Base-by-base conservation (phyloP, 2,113 vertebrate genomes). In the Pseudorectes ferrugineus region DNA sequence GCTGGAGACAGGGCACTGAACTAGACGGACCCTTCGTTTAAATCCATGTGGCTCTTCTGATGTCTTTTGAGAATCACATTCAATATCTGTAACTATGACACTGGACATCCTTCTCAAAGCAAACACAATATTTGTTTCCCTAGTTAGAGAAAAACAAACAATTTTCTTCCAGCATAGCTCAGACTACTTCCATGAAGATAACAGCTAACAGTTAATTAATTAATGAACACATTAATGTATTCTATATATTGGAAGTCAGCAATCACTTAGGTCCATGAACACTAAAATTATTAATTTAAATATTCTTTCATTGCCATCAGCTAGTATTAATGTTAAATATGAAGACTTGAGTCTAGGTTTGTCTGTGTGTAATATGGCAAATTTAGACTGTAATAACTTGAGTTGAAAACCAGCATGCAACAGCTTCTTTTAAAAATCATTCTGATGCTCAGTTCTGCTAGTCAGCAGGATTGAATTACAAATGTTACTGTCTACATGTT, bases 391-490 rank as follows among this genome's bases (percentile, higher is more conserved):
- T 49, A 87, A 65, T 81, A 92, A 91, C 52, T 61, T 33, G 15
- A 82, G 43, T 59, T 57, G 48, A 90, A 92, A 93, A 90, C 0
- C 74, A 65, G 76, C 63, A 90, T 35, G 63, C 66, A 96, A 75
- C 54, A 84, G 71, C 80, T 91, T 82, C 83, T 91, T 92, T 85
- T 74, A 62, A 80, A 93, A 94, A 93, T 71, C 18, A 67, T 85
- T 92, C 46, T 42, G 49, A 61, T 61, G 73, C 40, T 96, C 70
- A 71, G 58, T 73, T 79, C 48, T 94, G 77, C 83, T 85, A 73
- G 78, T 94, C 91, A 95, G 90, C 66, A 96, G 88, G 91, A 91
- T 94, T 95, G 88, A 92, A 89, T 97, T 96, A 94, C 95, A 90
- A 92, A 93, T 81, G 88, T 94, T 91, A 62, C 66, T 88, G 89